Percentiles rank a stretch among this genome's conserved stretches.
phyloP scores from a whole-genome alignment of 2,113 vertebrate species.

The Tringa solitaria region DNA sequence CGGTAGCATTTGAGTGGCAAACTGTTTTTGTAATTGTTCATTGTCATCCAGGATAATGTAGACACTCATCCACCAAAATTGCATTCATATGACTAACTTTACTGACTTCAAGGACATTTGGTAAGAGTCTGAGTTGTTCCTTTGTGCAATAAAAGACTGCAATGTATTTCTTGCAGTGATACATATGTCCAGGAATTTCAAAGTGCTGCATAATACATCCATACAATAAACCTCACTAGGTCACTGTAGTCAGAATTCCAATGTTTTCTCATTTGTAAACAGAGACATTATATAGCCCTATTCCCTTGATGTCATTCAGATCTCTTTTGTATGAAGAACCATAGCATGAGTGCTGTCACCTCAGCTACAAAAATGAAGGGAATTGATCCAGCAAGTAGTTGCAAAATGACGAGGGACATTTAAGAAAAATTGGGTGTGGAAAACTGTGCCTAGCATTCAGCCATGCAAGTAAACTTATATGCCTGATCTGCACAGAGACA shows the following conservation, averaged over 20 bases:
- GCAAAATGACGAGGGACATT: not conserved
- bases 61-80: not conserved
- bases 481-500: not conserved
- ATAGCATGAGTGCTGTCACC: not conserved
- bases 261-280: not conserved
- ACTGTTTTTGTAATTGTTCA: not conserved
- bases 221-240: not conserved
- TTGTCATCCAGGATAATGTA: not conserved
- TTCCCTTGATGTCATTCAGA: not conserved
- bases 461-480: not conserved
- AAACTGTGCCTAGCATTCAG: not conserved
- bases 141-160: not conserved
- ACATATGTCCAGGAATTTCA: not conserved
- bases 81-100: not conserved
- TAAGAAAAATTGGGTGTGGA: not conserved
- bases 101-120: not conserved
- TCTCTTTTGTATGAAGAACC: not conserved
- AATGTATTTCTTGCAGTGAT: not conserved
- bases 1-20: not conserved
- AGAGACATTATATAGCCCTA: not conserved
- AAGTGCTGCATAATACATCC: not conserved
- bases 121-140: not conserved
- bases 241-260: not conserved
- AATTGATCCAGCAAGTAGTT: not conserved
- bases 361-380: not conserved